Percentiles rank a stretch among this genome's conserved stretches.
Evolutionary conservation across 2,113 vertebrate genomes (phyloP).

Genomic region (Corydoras sp.): DNA sequence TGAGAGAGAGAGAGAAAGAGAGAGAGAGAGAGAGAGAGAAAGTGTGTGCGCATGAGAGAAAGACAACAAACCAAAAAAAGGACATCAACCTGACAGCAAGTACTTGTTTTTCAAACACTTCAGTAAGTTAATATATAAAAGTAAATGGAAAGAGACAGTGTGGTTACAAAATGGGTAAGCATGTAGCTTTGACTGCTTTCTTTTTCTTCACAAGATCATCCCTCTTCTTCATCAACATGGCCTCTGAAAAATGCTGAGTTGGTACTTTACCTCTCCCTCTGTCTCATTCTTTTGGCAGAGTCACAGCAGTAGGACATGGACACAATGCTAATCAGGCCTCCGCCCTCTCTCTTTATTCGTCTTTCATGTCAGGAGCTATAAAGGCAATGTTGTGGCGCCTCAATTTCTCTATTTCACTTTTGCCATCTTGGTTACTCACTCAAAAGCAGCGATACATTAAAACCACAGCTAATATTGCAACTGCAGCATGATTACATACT

Average conservation of each 20-base stretch:
- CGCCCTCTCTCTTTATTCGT: constrained; percentile 16
- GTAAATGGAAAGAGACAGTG: background rate
- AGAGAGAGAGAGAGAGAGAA: too few species aligned
- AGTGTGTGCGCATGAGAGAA: too few species aligned
- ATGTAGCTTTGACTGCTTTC: constrained; percentile 26
- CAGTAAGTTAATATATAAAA: background rate
- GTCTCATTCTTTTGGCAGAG: constrained; percentile 34
- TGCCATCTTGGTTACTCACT: constrained; percentile 23
- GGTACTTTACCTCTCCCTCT: constrained; percentile 17
- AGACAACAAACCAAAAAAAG: background rate
- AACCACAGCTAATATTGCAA: constrained; percentile 19
- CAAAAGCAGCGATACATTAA: constrained; percentile 27
- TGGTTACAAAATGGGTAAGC: background rate
- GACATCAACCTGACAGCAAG: constrained; percentile 3
- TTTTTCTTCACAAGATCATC: constrained; percentile 29
- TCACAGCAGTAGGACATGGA: constrained; percentile 63
- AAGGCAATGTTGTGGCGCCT: constrained; percentile 31
- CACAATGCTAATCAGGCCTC: constrained; percentile 64
- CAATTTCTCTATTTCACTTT: constrained; percentile 28
- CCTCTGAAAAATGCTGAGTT: constrained; percentile 43
- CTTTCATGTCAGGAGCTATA: constrained; percentile 48
- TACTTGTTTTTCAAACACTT: background rate
- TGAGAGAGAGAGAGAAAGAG: constrained; percentile 1
- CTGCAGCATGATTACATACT: background rate
- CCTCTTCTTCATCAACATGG: constrained; percentile 14